These are phyloP conservation scores for Leptodactylus fallax DNA, from an alignment of 2,797 vertebrate species.

Conservation along the genomic window DNA sequence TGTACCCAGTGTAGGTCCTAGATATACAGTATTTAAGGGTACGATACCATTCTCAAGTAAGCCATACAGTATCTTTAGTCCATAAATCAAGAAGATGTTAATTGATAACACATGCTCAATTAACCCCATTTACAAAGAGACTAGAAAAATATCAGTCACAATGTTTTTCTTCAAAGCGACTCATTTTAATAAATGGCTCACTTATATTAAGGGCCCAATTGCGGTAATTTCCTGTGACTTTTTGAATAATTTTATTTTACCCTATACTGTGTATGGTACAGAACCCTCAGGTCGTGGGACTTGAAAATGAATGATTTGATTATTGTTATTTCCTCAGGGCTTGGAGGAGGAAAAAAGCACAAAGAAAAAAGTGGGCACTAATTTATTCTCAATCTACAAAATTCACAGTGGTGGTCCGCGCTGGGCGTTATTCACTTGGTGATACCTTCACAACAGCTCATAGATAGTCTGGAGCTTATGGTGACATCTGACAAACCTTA, in stretches of 20 bases:
- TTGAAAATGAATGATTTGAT: slow-evolving; percentile 2
- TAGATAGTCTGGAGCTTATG: neutral
- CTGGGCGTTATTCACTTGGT: neutral
- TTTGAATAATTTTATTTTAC: slow-evolving; percentile 52
- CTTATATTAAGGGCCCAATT: slow-evolving; percentile 51
- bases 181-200: slow-evolving; percentile 61
- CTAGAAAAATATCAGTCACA: slow-evolving; percentile 45
- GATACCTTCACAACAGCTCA: neutral
- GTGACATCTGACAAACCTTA: too few species aligned
- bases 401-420: neutral
- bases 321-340: slow-evolving; percentile 26
- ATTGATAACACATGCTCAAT: slow-evolving; percentile 61
- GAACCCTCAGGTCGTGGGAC: neutral
- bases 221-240: slow-evolving; percentile 51
- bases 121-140: slow-evolving; percentile 55
- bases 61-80: slow-evolving; percentile 41
- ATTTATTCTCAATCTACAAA: neutral
- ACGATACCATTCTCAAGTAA: slow-evolving; percentile 18
- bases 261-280: slow-evolving; percentile 8
- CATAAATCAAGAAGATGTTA: slow-evolving; percentile 51
- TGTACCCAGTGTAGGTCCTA: neutral
- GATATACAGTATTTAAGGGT: neutral
- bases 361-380: neutral
- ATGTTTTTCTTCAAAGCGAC: slow-evolving; percentile 53
- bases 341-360: neutral